phyloP scores from a whole-genome alignment of 2,888 invertebrate genomes.

The Heteromyza rotundicornis region DNA sequence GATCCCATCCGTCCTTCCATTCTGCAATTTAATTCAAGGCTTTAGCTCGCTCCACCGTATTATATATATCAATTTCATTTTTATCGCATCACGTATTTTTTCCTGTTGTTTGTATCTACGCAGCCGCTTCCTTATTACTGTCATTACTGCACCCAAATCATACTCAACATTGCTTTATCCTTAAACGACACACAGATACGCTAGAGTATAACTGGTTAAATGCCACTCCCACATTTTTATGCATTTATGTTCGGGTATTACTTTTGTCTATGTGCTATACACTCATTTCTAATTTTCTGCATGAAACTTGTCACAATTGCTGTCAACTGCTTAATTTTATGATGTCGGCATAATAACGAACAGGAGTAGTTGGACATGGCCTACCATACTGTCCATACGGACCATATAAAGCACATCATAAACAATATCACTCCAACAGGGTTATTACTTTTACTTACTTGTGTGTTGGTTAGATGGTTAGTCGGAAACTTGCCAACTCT shows the following conservation, averaged over 20 bases:
- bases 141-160: background rate
- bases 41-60: too few species aligned
- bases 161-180: background rate
- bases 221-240: background rate
- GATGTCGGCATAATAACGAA: background rate
- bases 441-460: slow-evolving; percentile 32
- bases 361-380: background rate
- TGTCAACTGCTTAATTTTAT: background rate
- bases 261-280: background rate
- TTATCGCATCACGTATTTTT: slow-evolving; percentile 14
- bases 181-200: too few species aligned
- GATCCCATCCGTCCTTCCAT: too few species aligned
- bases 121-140: slow-evolving; percentile 9
- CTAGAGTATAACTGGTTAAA: too few species aligned
- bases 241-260: background rate
- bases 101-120: slow-evolving; percentile 3
- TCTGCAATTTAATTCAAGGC: too few species aligned
- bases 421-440: slow-evolving; percentile 46
- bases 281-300: background rate
- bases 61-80: background rate
- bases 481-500: too few species aligned
- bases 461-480: too few species aligned
- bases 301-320: background rate
- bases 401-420: slow-evolving; percentile 50
- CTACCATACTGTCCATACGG: background rate